These are phyloP conservation scores for Protonibea diacanthus DNA, from an alignment of 2,797 vertebrate species.

Conservation along the genomic window DNA sequence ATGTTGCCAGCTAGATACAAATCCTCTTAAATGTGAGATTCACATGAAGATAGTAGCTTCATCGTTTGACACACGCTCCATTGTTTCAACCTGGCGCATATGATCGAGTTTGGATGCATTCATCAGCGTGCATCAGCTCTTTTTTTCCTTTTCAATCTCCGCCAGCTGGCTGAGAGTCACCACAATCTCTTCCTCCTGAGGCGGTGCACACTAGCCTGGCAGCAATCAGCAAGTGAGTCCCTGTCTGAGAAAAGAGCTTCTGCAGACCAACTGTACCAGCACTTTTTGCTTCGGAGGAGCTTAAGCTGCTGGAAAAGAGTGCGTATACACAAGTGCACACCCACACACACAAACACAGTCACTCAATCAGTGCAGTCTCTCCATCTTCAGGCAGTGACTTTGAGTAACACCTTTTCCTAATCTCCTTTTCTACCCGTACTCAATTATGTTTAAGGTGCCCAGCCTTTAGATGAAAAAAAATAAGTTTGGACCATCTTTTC, in stretches of 20 bases:
- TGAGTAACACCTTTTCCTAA: conserved; percentile 34
- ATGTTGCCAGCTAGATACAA: conserved; percentile 31
- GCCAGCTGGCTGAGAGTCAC: conserved; percentile 89
- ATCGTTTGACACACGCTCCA: conserved; percentile 28
- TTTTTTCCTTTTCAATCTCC: conserved; percentile 43
- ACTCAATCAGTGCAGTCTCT: conserved; percentile 11
- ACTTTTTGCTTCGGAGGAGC: conserved; percentile 82
- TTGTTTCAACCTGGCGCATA: conserved; percentile 59
- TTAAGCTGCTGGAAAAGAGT: conserved; percentile 90
- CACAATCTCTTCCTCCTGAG: conserved; percentile 82
- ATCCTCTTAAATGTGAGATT: conserved; percentile 23
- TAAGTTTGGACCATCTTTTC: not conserved
- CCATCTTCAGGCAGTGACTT: conserved; percentile 21
- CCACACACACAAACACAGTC: not conserved
- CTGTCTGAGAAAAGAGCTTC: conserved; percentile 78
- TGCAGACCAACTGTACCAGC: conserved; percentile 84
- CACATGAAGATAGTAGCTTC: not conserved
- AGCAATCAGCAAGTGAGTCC: conserved; percentile 72
- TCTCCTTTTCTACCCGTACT: conserved; percentile 22
- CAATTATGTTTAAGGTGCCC: conserved; percentile 17
- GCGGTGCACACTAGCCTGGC: conserved; percentile 86
- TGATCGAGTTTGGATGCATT: conserved; percentile 47
- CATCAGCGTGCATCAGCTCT: conserved; percentile 16
- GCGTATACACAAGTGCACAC: conserved; percentile 42
- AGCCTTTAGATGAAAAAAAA: not conserved